A percentile compares a stretch with the other conserved stretches of the same genome.
Conservation (phyloP, 2,113 vertebrate species). For the Pelecanus crispus region DNA sequence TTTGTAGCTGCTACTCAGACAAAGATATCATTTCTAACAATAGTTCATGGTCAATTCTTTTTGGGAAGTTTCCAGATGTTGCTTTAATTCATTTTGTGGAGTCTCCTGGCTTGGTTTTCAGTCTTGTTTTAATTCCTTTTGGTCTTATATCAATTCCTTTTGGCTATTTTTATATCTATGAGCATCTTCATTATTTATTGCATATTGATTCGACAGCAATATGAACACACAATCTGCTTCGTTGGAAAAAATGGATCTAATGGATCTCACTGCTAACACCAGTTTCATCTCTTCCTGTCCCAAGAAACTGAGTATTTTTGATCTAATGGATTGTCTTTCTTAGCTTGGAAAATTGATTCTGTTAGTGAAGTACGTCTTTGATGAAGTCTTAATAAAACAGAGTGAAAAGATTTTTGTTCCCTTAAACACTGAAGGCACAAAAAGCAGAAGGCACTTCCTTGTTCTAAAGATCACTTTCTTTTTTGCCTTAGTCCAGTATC, state of each 20-base stretch:
- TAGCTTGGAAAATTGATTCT: slow-evolving; percentile 7
- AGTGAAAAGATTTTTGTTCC: background rate
- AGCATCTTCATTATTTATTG: slow-evolving; percentile 52
- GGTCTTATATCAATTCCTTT: slow-evolving; percentile 9
- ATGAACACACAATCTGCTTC: background rate
- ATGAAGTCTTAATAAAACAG: background rate
- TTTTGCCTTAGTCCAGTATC: background rate
- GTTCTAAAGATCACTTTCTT: background rate
- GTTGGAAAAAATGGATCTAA: background rate
- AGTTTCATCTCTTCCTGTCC: background rate
- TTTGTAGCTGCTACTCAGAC: background rate
- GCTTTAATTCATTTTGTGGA: slow-evolving; percentile 34
- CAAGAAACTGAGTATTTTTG: slow-evolving; percentile 8
- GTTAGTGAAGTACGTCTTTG: background rate
- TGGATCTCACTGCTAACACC: background rate
- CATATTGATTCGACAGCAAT: slow-evolving; percentile 6
- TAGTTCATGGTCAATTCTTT: background rate
- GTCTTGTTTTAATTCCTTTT: slow-evolving; percentile 37
- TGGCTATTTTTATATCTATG: slow-evolving; percentile 30
- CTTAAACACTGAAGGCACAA: background rate
- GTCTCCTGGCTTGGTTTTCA: slow-evolving; percentile 20
- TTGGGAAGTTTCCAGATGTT: slow-evolving; percentile 16
- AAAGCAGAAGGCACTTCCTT: background rate
- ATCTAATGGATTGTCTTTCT: background rate
- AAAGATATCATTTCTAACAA: background rate